Base-by-base conservation (phyloP, 2,113 vertebrate genomes). In the Barbus barbus region DNA sequence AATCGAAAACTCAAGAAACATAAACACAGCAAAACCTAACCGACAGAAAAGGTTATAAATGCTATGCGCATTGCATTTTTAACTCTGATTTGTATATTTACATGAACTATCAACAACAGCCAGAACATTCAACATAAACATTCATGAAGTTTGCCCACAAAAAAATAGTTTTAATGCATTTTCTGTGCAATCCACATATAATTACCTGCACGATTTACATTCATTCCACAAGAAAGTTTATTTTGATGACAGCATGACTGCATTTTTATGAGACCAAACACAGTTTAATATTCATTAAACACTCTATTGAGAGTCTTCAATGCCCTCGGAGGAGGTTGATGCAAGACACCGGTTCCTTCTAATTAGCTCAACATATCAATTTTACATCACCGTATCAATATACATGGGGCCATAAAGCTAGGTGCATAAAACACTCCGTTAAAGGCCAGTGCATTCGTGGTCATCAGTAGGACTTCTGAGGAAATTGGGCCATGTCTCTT, bases 341-440 rank as follows among this genome's bases (percentile, higher is more conserved):
- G 44, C 44, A 48, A 81, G 61, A 69, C 41, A 48, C 44, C 2
- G 16, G 36, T 63, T 31, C 24, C 11, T 48, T 41, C 20, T 67
- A 67, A 81, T 81, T n/a, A 65, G 63, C 78, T 81, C 44, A 63
- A 26, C 77, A 63, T 79, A 79, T 79, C 77, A 79, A 63, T 63
- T 63, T 79, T 78, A 78, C 53, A 78, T 78, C 33, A 78, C 75
- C 22, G 31, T 78, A 78, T 78, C 53, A 63, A 61, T 63, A 63
- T 46, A 79, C 77, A 61, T 46, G 38, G 58, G 38, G 14, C 22
- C 77, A 44, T 46, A 79, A 28, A 63, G 26, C 58, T 63, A 79
- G 77, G 58, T 79, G n/a, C 58, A 63, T 79, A 71, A 36, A 78
- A 36, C 26, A 28, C 14, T 24, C 20, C 28, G 46, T 69, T 24